Evolutionary conservation across 2,113 vertebrate genomes (phyloP).

Genomic region (Ranitomeya imitator): DNA sequence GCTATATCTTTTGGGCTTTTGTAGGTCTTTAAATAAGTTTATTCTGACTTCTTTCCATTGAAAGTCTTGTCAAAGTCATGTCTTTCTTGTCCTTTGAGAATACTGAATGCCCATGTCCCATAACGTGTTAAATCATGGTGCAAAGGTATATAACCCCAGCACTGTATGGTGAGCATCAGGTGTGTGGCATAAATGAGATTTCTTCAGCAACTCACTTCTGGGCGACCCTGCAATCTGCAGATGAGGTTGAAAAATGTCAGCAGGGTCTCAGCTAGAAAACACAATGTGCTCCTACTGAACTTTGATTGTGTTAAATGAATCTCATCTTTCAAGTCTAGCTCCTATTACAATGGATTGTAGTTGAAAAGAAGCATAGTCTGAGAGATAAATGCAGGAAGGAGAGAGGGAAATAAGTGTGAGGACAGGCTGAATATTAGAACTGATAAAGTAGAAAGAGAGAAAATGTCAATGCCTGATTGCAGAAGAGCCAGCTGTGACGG

Average conservation of each 20-base stretch:
- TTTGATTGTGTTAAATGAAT: conserved; percentile 46
- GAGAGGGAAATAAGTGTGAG: conserved; percentile 34
- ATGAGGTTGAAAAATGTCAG: not conserved
- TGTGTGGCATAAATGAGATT: conserved; percentile 7
- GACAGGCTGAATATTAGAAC: conserved; percentile 44
- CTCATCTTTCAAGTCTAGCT: conserved; percentile 45
- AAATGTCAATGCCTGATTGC: conserved; percentile 39
- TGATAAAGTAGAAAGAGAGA: conserved; percentile 44
- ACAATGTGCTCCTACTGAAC: conserved; percentile 37
- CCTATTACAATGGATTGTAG: conserved; percentile 38
- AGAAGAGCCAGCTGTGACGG: conserved; percentile 33
- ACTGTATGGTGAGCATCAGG: not conserved
- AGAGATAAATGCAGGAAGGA: conserved; percentile 38
- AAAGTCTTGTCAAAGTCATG: not conserved
- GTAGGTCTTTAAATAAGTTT: not conserved
- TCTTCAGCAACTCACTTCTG: not conserved
- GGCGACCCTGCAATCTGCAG: not conserved
- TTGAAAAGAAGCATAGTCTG: conserved; percentile 27
- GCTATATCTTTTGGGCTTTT: not conserved
- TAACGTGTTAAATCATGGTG: not conserved
- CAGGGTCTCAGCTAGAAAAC: conserved; percentile 19
- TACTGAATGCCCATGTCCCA: not conserved
- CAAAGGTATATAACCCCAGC: not conserved
- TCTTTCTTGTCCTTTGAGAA: not conserved
- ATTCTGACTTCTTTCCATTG: not conserved